Evolutionary conservation across 2,113 vertebrate genomes (phyloP).

Genomic region (Elanoides forficatus): DNA sequence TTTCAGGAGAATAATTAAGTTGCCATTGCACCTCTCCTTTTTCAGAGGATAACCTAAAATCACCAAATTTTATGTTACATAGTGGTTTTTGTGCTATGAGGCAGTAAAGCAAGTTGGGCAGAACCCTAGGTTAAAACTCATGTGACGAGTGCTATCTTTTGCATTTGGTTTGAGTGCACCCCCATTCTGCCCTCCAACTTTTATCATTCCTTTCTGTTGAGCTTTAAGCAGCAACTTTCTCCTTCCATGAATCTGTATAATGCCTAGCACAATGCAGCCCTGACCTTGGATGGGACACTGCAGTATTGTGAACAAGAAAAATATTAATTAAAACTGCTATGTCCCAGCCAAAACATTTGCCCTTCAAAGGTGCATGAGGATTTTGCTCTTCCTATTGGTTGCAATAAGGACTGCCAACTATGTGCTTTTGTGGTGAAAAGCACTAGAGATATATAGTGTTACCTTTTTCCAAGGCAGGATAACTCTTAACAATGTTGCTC

Average conservation of each 20-base stretch:
- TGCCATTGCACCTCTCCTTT: not conserved
- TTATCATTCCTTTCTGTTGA: not conserved
- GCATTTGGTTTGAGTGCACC: not conserved
- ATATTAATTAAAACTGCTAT: constrained; percentile 38
- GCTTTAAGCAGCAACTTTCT: not conserved
- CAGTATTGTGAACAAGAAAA: constrained; percentile 7
- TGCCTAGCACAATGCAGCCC: not conserved
- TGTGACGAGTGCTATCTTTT: not conserved
- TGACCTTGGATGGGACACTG: constrained; percentile 21
- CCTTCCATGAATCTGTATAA: not conserved
- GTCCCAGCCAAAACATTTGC: not conserved
- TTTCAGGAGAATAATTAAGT: not conserved
- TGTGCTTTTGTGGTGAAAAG: not conserved
- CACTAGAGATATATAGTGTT: not conserved
- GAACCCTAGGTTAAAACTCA: not conserved
- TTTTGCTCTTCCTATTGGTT: not conserved
- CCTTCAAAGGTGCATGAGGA: not conserved
- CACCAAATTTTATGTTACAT: not conserved
- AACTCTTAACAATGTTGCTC: not conserved
- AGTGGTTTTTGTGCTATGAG: not conserved
- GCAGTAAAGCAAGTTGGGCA: not conserved
- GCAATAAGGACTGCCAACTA: not conserved
- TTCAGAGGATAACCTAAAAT: not conserved
- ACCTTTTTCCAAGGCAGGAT: not conserved
- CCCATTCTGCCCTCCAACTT: not conserved